Evolutionary conservation across 2,113 vertebrate species (phyloP).

Genomic region (Boulengeromyrus knoepffleri): DNA sequence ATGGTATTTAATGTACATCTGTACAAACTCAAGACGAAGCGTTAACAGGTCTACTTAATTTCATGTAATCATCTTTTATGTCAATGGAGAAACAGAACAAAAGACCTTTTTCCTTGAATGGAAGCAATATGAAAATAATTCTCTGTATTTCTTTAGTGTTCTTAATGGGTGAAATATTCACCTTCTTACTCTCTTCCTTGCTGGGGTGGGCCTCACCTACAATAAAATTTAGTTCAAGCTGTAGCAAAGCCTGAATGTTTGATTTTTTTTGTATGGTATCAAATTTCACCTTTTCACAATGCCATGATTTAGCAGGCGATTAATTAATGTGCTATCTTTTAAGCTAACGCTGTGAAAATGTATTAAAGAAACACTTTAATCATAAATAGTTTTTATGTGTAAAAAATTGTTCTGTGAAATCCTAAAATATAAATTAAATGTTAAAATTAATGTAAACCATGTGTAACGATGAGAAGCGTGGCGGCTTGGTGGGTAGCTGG

Average conservation of each 20-base stretch:
- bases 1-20: not conserved
- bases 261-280: not conserved
- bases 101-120: not conserved
- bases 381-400: not conserved
- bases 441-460: not conserved
- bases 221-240: not conserved
- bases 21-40: not conserved
- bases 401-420: not conserved
- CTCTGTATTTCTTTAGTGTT: not conserved
- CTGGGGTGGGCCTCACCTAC: not conserved
- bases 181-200: not conserved
- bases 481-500: too few relatives aligned
- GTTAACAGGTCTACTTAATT: not conserved
- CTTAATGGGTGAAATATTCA: not conserved
- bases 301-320: conserved; percentile 14
- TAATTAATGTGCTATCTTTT: not conserved
- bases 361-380: not conserved
- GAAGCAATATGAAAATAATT: not conserved
- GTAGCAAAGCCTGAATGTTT: not conserved
- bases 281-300: conserved; percentile 11
- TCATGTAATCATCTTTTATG: not conserved
- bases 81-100: not conserved
- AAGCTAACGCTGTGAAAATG: not conserved
- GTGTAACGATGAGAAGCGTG: not conserved
- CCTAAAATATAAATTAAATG: not conserved